Base-by-base conservation (phyloP, 1,140 invertebrate genomes). In the Drosophila tristis region DNA sequence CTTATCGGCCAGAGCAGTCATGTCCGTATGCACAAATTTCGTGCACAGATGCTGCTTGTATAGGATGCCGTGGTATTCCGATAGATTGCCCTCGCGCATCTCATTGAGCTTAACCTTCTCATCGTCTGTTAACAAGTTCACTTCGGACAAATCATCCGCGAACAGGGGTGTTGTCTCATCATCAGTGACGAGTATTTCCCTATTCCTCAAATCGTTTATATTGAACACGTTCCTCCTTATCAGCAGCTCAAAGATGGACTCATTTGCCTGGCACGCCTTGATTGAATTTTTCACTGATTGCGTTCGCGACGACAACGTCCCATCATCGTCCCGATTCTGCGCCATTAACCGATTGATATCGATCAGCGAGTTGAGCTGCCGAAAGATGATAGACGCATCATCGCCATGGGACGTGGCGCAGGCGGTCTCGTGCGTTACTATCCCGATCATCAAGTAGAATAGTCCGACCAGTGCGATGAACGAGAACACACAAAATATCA, bases 401-500 rank as follows among this genome's bases (percentile, higher is more conserved):
- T 92, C 5, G 93, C 92, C 2, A 95, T 95, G 91, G 96, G 93
- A 16, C 95, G 93, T 16, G 97, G 96, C 95, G 92, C 97, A 98
- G 29, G 96, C 91, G 26, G 95, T 93, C 48, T 96, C 94, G 87
- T 97, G 95, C 1, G 94, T 86, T 1, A 95, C 89, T 4, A 96
- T 93, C 6, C 97, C 97, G 9, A 94, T 85, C 4, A 96, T 78
- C 93, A 98, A 97, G 80, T 96, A 94, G 1, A 93, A 93, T 0
- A 96, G 80, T 4, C 95, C 94, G 44, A 97, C 92, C n/a, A 95
- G 90, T 90, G 96, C 94, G 45, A 97, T 90, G 13, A 95, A 91
- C 43, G 95, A 95, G 31, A 95, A 95, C 57, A 96, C 93, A 15
- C 97, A 89, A 92, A 98, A 97, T 79, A 96, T 97, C 48, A 97